Evolutionary conservation across 2,113 vertebrate species (phyloP), one percentile per base, ranked within the genome.

Genomic region (Actenoides lindsayi): DNA sequence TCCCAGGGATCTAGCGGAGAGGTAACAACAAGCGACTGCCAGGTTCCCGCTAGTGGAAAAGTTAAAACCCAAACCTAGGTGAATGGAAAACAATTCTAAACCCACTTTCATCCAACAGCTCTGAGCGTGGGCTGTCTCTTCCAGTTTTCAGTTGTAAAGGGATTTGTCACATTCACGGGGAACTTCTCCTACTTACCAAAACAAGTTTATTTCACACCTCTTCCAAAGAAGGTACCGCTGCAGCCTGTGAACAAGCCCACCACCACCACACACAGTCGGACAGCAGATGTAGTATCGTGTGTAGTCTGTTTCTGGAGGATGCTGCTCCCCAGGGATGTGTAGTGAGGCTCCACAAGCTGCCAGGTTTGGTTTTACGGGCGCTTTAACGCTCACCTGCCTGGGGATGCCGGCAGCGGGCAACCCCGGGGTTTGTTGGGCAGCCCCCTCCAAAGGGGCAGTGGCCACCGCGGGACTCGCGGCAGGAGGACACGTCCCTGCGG

Each of bases 141-240:
- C 62, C 13, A 25, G n/a, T 35, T 62, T 57, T 37, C 33, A 41
- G 39, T 25, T 54, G 46, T 30, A 3, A 8, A 21, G 0, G 24
- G 53, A 6, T 51, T 44, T 19, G 2, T 8, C 39, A 48, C 11
- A 2, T 46, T 56, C 25, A 4, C 41, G 9, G 37, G 24, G 67
- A 37, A 37, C 18, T 41, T 48, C 31, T 1, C 37, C 9, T 23
- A 1, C 59, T 19, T 27, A 50, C 25, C n/a, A 8, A 19, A 19
- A 46, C 18, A 20, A 3, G 35, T 31, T 46, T 16, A 4, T n/a
- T 42, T 50, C 21, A 1, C 11, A 3, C 50, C 13, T 5, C 11
- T 25, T 77, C 10, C 31, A 13, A 11, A 2, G 6, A 2, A 69
- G 50, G 15, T 8, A 3, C 10, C 46, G 2, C 1, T 10, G 31